Base-by-base conservation (phyloP, 2,797 vertebrate species). In the Galago senegalensis region DNA sequence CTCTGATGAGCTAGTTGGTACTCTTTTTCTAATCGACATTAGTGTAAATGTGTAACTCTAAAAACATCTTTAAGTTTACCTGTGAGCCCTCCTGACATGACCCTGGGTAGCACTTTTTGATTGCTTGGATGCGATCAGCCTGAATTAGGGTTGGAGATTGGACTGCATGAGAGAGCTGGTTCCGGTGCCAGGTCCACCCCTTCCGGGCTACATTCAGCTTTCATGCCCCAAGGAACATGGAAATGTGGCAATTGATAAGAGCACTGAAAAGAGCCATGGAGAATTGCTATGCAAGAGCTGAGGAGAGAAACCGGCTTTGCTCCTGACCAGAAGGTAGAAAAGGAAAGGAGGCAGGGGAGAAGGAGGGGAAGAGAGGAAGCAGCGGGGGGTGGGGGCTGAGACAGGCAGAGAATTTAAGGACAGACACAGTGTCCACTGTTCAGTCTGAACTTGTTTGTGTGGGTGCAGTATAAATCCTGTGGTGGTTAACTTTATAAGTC, bases 41-140 rank as follows among this genome's bases (percentile, higher is more conserved):
- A 34, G 67, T 77, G 76, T 37, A 69, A 87, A 67, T n/a, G 21
- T 7, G 18, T 65, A 46, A 18, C 17, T 83, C 70, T 82, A 8
- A 61, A 46, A 29, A 29, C 34, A 16, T 49, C 53, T 80, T 63
- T 46, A 11, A 8, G 13, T 80, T 34, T 58, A 49, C 37, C 4
- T 2, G 0, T 27, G 46, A 86, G 37, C 76, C 40, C 43, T 63
- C 29, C 53, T 37, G 0, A 2, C 3, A 0, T 18, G 29, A 17
- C 29, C 49, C n/a, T 7, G 2, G 9, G 11, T 43, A 7, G 14
- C 37, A 3, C n/a, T 10, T 79, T 69, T 69, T 10, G 37, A n/a
- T 29, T 12, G 9, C 53, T n/a, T 8, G 0, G 53, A 18, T 3
- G 0, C n/a, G 16, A 83, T 40, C 76, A 49, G 10, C 67, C 69